These are phyloP conservation scores for Oncorhynchus clarkii DNA, from an alignment of 2,113 vertebrate species.

Conservation along the genomic window DNA sequence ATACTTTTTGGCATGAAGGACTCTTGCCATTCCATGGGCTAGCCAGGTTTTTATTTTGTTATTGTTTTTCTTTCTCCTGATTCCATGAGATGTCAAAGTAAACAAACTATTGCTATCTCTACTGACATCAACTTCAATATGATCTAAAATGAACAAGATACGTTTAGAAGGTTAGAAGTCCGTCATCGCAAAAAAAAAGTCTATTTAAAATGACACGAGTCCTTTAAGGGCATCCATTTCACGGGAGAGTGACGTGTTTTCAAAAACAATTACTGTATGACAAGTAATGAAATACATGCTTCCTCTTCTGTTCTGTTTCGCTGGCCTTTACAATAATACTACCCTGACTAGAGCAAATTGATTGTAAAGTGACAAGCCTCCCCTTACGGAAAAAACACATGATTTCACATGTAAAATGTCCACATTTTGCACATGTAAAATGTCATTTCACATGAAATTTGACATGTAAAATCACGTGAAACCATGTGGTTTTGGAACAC, in stretches of 20 bases:
- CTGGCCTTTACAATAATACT: not conserved
- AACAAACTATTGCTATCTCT: constrained; percentile 8
- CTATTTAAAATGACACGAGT: constrained; percentile 5
- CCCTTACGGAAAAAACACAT: too few species aligned
- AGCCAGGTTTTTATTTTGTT: not conserved
- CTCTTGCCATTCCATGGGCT: not conserved
- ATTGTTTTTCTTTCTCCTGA: not conserved
- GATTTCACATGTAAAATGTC: too few species aligned
- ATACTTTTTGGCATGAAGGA: not conserved
- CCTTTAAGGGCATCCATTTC: not conserved
- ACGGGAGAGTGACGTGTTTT: constrained; percentile 12
- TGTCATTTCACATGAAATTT: too few species aligned
- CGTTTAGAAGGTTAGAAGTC: constrained; percentile 6
- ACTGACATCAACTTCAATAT: not conserved
- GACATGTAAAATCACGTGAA: too few species aligned
- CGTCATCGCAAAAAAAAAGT: not conserved
- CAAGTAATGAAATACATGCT: not conserved
- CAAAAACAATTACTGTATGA: not conserved
- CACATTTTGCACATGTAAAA: too few species aligned
- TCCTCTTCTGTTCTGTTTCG: not conserved
- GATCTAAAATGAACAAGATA: not conserved
- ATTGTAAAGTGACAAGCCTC: too few species aligned
- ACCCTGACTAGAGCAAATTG: not conserved
- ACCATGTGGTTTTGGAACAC: too few species aligned
- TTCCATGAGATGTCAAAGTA: not conserved